A percentile compares a stretch with the other conserved stretches of the same genome.
Conservation (phyloP, 2,797 vertebrate species). For the Hafferia zeledoni region DNA sequence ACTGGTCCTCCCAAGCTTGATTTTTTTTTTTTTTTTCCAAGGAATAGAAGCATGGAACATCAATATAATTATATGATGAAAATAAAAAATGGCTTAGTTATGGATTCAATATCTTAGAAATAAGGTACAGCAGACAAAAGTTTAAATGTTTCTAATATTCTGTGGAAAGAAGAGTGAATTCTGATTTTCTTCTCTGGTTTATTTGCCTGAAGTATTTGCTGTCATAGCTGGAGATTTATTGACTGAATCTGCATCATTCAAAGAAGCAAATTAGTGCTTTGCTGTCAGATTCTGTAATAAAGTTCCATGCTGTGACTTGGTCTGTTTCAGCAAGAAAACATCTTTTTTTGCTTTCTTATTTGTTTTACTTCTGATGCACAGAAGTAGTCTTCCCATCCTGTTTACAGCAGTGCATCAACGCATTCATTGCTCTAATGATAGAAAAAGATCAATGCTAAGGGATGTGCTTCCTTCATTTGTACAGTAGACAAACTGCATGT, state of each 20-base stretch:
- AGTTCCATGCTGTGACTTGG: constrained; percentile 35
- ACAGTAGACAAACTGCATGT: neutral
- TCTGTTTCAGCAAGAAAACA: constrained; percentile 20
- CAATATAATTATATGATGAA: neutral
- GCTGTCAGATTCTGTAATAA: constrained; percentile 23
- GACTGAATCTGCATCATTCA: constrained; percentile 35
- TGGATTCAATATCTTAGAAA: neutral
- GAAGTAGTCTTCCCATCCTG: neutral
- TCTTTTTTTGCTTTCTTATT: neutral
- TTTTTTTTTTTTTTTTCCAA: neutral
- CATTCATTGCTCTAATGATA: neutral
- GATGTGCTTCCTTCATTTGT: neutral
- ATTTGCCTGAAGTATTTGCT: neutral
- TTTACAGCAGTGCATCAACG: neutral
- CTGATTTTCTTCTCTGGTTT: neutral
- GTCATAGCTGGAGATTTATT: constrained; percentile 17
- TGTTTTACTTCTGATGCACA: neutral
- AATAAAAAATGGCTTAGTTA: neutral
- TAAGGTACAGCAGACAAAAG: neutral
- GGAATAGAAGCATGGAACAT: neutral
- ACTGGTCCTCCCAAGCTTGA: neutral
- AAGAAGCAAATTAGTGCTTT: constrained; percentile 43
- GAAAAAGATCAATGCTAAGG: neutral
- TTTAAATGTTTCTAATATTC: neutral
- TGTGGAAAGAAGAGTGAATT: neutral